A percentile compares a stretch with the other conserved stretches of the same genome.
Conservation (phyloP, 2,797 vertebrate species). For the Sphenodon punctatus region DNA sequence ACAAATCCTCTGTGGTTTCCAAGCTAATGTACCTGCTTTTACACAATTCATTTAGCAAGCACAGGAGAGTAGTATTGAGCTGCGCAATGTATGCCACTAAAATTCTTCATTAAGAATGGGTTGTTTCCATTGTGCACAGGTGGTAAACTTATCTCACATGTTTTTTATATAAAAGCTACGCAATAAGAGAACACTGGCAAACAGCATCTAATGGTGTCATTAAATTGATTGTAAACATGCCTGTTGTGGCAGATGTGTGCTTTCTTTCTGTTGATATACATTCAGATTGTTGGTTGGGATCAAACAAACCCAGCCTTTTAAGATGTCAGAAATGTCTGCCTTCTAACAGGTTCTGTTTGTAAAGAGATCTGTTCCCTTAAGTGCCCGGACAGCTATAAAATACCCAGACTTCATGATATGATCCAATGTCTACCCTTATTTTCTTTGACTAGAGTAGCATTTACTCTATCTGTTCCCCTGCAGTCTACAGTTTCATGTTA, state of each 20-base stretch:
- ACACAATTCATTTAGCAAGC: conserved; percentile 31
- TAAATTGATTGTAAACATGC: conserved; percentile 80
- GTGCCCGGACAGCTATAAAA: conserved; percentile 72
- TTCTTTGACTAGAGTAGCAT: conserved; percentile 66
- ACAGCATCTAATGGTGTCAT: conserved; percentile 70
- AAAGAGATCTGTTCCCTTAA: conserved; percentile 69
- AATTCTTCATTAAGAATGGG: conserved; percentile 48
- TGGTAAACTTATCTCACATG: conserved; percentile 71
- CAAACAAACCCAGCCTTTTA: conserved; percentile 72
- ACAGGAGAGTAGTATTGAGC: conserved; percentile 41
- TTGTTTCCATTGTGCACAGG: conserved; percentile 62
- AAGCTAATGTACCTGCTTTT: conserved; percentile 6
- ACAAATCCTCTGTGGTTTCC: conserved; percentile 34
- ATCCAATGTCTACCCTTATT: conserved; percentile 61
- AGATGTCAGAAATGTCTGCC: conserved; percentile 65
- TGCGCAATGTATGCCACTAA: conserved; percentile 36
- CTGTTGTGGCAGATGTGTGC: conserved; percentile 68
- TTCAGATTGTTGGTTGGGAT: conserved; percentile 71
- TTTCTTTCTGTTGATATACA: conserved; percentile 67
- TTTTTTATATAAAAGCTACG: conserved; percentile 60
- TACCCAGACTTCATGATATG: conserved; percentile 67
- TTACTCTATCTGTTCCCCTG: conserved; percentile 43
- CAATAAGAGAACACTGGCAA: conserved; percentile 64
- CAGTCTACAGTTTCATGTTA: conserved; percentile 44
- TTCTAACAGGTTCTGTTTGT: conserved; percentile 70